Base-by-base conservation (phyloP, 2,888 invertebrate genomes). In the Agonum fuliginosum region DNA sequence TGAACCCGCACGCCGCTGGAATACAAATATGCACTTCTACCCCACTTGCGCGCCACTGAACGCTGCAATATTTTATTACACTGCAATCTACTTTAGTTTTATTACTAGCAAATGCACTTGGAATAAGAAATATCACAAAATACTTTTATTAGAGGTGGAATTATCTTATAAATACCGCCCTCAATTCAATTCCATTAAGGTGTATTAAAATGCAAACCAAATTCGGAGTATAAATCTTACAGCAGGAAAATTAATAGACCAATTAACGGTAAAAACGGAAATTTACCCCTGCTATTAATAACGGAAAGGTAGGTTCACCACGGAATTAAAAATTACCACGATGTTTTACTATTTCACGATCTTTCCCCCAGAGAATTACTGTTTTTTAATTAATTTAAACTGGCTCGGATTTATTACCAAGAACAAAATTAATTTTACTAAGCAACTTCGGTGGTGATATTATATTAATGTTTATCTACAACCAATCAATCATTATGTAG, bases 161-260 rank as follows among this genome's bases (percentile, higher is more conserved):
- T 8, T 30, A 30, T 30, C 30, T 30, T 30, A 43, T 10, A 10
- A 6, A 65, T 34, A 8, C 12, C 3, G 37, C 5, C n/a, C 14
- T 3, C 17, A 67, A 37, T 67, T 67, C 41, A 67, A 67, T 67
- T 67, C 20, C 37, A 67, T 67, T 67, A 67, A 37, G 20, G 20
- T 19, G 19, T 41, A 67, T 67, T 67, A 67, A 67, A 67, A 67
- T 67, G 67, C 67, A 67, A 41, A 67, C 67, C 41, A 67, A 67
- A 67, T 67, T 41, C 67, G 20, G 19, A 37, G 19, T 37, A 67
- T 67, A 67, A 67, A 67, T 67, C 65, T 67, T 41, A 41, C 37
- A 67, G 17, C 67, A 37, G 22, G 41, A 19, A 67, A 67, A 67
- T 67, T 37, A 67, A 67, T 41, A 41, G 67, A 67, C 22, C 67